Base-by-base conservation (phyloP, 1,140 invertebrate genomes). In the Dendrolimus kikuchii region DNA sequence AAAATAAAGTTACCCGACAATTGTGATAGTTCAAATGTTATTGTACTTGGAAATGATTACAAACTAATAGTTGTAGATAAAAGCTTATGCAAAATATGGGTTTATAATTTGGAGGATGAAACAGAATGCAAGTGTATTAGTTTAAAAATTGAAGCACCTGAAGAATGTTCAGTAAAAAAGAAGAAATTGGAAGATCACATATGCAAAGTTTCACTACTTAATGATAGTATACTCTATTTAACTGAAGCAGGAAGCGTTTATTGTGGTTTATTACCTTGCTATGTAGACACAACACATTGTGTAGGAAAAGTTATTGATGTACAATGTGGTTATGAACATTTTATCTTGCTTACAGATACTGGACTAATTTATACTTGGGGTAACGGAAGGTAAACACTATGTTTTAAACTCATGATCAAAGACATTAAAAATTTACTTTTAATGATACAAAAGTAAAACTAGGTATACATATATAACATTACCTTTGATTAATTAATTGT, bases 291-390 rank as follows among this genome's bases (percentile, higher is more conserved):
- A 59, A 75, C 77, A 23, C 88, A 87, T 60, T 87, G 87, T 64
- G 66, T 74, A 49, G 68, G 89, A 40, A 89, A 88, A 66, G 88
- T 93, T 48, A 78, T 88, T 46, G 91, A 95, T 69, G 76, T 96
- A 45, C 84, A 86, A 49, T 92, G 93, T 82, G 95, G 96, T 4
- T 91, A 92, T 75, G 94, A 96, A 76, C 95, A 97, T 81, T 90
- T 89, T 10, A 68, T 96, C 7, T 57, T 95, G 40, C 81, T 97
- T 4, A 92, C 93, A 51, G 88, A 90, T 57, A 86, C 88, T 69
- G 95, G 95, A 1, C 88, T 89, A 61, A 89, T 97, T 54, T 96
- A 93, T 68, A 92, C 91, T 8, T 95, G 92, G 91, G 96, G 95
- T 46, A 90, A 90, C 68, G 94, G 95, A 67, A 93, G 93, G 94